Evolutionary conservation across 2,113 vertebrate species (phyloP).

Genomic region (Rousettus leschenaultii): DNA sequence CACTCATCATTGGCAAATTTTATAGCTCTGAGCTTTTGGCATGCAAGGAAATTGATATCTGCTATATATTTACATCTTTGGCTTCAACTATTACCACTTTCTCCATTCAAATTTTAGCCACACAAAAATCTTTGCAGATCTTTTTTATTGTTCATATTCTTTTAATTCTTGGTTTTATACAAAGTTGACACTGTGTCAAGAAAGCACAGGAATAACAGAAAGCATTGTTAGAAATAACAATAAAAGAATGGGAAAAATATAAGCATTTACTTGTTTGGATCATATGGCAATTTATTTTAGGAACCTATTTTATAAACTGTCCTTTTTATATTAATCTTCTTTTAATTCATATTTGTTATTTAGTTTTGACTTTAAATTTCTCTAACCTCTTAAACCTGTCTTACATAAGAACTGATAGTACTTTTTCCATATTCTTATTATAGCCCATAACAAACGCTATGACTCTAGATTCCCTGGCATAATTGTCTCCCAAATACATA

Average conservation of each 20-base stretch:
- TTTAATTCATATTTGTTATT: neutral
- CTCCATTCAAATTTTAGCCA: neutral
- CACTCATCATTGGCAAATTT: neutral
- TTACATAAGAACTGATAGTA: neutral
- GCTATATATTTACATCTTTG: neutral
- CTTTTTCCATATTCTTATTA: neutral
- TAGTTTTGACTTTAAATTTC: neutral
- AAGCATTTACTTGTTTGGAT: neutral
- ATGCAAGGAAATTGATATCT: neutral
- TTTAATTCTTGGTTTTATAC: neutral
- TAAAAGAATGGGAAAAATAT: neutral
- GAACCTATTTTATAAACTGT: neutral
- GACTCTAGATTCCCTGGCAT: neutral
- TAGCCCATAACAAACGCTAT: neutral
- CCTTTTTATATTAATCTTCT: neutral
- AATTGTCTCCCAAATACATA: neutral
- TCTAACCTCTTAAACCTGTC: neutral
- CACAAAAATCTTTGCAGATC: neutral
- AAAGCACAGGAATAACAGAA: neutral
- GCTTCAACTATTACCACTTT: neutral
- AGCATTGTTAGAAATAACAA: neutral
- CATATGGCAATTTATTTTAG: neutral
- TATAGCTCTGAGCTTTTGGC: neutral
- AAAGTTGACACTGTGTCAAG: neutral
- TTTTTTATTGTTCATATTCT: neutral